A percentile compares a stretch with the other conserved stretches of the same genome.
Evolutionary conservation across 2,113 vertebrate genomes (phyloP).

Genomic region (Notarius quadriscutis): DNA sequence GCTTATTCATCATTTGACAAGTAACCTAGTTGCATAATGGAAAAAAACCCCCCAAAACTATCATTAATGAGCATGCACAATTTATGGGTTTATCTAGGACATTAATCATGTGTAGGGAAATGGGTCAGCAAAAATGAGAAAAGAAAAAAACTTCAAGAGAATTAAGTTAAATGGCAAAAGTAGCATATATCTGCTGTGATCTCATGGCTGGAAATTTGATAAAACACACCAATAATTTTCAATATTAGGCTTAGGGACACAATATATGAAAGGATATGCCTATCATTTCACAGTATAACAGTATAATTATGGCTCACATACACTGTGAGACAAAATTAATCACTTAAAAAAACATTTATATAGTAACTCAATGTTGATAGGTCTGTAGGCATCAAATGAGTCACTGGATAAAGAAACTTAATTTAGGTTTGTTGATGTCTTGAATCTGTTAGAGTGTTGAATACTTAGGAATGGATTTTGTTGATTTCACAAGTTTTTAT

Average conservation of each 20-base stretch:
- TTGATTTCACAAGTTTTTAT: neutral
- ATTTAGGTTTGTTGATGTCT: neutral
- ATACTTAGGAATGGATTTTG: neutral
- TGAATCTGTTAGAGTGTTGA: neutral
- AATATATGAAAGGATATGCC: no score
- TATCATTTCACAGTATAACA: neutral
- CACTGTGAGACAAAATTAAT: neutral
- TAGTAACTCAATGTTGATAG: neutral
- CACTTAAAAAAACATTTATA: neutral
- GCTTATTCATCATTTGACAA: slow-evolving; percentile 33
- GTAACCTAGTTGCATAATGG: slow-evolving; percentile 37
- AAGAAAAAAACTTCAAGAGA: neutral
- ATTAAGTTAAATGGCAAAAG: neutral
- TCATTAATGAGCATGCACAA: slow-evolving; percentile 35
- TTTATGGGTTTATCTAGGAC: slow-evolving; percentile 38
- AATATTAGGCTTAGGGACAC: neutral
- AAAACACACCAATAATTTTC: neutral
- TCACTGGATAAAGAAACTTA: neutral
- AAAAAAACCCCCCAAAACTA: slow-evolving; percentile 1
- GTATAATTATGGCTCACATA: neutral
- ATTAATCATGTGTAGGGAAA: slow-evolving; percentile 32
- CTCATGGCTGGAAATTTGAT: neutral
- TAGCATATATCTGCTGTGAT: neutral
- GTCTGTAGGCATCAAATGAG: neutral
- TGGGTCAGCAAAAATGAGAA: slow-evolving; percentile 31